These are phyloP conservation scores for Dascyllus trimaculatus DNA, from an alignment of 2,113 vertebrate species.

Conservation along the genomic window DNA sequence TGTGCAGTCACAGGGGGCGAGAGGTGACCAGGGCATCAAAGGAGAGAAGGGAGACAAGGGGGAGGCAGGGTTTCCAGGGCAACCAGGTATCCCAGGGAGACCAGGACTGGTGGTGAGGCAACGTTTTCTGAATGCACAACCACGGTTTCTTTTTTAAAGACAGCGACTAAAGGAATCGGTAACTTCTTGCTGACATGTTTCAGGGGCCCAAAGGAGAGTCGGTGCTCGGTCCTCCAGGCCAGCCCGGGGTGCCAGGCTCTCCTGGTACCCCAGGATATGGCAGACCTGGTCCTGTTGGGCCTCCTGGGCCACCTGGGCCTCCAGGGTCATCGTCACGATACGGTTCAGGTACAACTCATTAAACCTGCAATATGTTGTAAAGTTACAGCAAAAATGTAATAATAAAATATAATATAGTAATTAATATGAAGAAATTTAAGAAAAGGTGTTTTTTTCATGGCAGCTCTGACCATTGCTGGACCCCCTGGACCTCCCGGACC, in stretches of 20 bases:
- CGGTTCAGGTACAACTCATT: constrained; percentile 82
- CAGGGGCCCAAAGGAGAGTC: constrained; percentile 95
- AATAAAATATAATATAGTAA: too few relatives aligned
- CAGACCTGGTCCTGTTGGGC: constrained; percentile 88
- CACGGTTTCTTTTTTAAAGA: background rate
- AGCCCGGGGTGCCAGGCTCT: constrained; percentile 88
- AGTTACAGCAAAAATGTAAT: background rate
- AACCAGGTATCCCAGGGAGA: constrained; percentile 87
- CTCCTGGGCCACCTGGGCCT: constrained; percentile 88
- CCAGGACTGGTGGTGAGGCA: constrained; percentile 88
- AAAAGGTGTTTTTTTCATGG: constrained; percentile 27
- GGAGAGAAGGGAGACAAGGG: constrained; percentile 91
- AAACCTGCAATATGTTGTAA: too few relatives aligned
- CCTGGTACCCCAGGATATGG: constrained; percentile 92
- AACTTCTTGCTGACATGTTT: constrained; percentile 10
- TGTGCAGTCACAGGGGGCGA: constrained; percentile 80
- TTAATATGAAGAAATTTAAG: background rate
- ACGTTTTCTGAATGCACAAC: background rate
- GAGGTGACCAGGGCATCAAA: constrained; percentile 79
- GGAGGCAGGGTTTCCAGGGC: constrained; percentile 83
- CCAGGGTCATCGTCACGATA: constrained; percentile 84
- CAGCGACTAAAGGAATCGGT: background rate
- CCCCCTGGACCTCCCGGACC: constrained; percentile 93
- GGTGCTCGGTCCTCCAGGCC: constrained; percentile 88
- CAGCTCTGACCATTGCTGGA: constrained; percentile 87